Evolutionary conservation across 2,113 vertebrate species (phyloP).

Genomic region (Protobothrops flavoviridis): DNA sequence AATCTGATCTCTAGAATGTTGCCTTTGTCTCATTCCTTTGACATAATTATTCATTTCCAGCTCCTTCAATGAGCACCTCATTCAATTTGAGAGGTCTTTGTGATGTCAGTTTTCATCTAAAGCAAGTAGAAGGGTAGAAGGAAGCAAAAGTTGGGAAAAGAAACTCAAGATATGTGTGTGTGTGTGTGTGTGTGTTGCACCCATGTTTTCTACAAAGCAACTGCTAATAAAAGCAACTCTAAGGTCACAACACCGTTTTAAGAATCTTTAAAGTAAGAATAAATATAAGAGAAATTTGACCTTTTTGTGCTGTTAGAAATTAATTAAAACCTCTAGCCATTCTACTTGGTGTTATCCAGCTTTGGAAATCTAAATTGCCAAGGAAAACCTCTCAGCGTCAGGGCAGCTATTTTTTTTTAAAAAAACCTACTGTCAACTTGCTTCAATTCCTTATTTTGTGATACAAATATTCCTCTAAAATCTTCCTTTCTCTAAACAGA

Average conservation of each 20-base stretch:
- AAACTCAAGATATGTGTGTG: too few species aligned
- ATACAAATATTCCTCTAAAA: slow-evolving; percentile 58
- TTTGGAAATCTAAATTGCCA: slow-evolving; percentile 42
- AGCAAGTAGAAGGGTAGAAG: not conserved
- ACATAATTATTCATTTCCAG: not conserved
- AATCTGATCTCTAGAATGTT: not conserved
- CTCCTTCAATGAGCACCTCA: not conserved
- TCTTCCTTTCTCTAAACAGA: slow-evolving; percentile 58
- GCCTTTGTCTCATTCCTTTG: not conserved
- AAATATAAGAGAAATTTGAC: not conserved
- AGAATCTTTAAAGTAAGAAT: not conserved
- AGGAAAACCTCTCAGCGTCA: slow-evolving; percentile 14
- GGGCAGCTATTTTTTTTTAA: slow-evolving; percentile 2
- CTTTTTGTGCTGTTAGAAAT: not conserved
- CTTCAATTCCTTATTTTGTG: slow-evolving; percentile 51
- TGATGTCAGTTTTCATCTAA: not conserved
- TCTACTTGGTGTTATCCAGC: not conserved
- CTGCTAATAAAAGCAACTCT: not conserved
- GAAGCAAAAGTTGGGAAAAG: not conserved
- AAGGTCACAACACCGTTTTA: not conserved
- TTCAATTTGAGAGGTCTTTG: not conserved
- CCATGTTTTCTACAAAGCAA: not conserved
- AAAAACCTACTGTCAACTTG: slow-evolving; percentile 4
- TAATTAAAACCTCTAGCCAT: not conserved
- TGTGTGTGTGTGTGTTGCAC: not conserved